Evolutionary conservation across 2,113 vertebrate species (phyloP).

Genomic region (Pristiophorus japonicus): DNA sequence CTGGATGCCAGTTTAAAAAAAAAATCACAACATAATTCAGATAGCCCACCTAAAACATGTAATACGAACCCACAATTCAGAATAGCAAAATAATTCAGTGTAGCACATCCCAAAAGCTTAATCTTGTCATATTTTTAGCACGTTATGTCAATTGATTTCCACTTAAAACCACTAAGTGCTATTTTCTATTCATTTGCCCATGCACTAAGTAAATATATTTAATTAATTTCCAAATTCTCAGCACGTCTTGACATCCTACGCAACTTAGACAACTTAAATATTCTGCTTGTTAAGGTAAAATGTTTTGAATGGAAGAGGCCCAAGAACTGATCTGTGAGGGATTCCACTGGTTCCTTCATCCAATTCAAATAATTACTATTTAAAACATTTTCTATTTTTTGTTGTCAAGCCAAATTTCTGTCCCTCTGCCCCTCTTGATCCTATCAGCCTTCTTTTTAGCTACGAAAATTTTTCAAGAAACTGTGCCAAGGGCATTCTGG

Average conservation of each 20-base stretch:
- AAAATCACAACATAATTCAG: neutral
- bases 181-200: neutral
- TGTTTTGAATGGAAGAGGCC: neutral
- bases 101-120: neutral
- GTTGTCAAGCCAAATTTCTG: neutral
- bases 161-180: neutral
- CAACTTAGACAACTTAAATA: neutral
- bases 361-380: neutral
- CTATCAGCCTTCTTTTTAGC: neutral
- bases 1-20: neutral
- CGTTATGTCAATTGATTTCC: neutral
- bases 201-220: neutral
- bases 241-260: neutral
- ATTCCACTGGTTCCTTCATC: neutral
- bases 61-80: neutral
- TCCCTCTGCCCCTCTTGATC: neutral
- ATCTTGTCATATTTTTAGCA: neutral
- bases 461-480: neutral
- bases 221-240: neutral
- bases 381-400: neutral
- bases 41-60: neutral
- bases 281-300: neutral
- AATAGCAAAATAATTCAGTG: neutral
- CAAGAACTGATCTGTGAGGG: neutral
- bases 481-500: neutral